These are phyloP conservation scores for Myotis findleyi DNA, from an alignment of 2,797 vertebrate species.

Conservation along the genomic window DNA sequence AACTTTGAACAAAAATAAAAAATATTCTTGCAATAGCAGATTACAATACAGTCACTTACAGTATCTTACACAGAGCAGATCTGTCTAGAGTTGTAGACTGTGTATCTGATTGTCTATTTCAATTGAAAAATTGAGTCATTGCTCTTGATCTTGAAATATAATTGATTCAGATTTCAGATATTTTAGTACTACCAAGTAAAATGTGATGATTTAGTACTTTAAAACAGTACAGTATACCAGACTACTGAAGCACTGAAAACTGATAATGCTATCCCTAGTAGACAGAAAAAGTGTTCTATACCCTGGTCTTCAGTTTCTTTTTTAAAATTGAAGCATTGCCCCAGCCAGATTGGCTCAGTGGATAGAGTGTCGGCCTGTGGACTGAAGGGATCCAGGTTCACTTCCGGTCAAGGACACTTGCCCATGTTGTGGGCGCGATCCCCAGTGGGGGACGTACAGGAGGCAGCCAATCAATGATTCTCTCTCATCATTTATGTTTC, in stretches of 20 bases:
- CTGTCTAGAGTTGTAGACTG: not conserved
- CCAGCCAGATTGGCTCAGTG: no score
- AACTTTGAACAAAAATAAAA: not conserved
- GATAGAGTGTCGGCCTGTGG: no score
- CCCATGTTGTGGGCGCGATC: no score
- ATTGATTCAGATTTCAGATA: not conserved
- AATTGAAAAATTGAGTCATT: not conserved
- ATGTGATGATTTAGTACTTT: not conserved
- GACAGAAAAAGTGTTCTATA: conserved; percentile 5
- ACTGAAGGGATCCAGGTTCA: no score
- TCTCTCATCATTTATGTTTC: no score
- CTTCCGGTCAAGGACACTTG: no score
- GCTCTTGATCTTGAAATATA: conserved; percentile 29
- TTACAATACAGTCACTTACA: not conserved
- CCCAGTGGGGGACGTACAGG: no score
- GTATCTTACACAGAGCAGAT: not conserved
- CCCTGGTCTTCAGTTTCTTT: not conserved
- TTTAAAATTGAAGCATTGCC: not conserved
- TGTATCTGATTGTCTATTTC: not conserved
- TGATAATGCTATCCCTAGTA: not conserved
- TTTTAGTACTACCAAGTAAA: not conserved
- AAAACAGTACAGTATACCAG: not conserved
- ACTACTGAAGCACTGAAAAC: not conserved
- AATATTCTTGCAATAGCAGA: not conserved
- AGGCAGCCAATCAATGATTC: no score